Base-by-base conservation (phyloP, 1,140 invertebrate species). In the Trypoxylus dichotomus region DNA sequence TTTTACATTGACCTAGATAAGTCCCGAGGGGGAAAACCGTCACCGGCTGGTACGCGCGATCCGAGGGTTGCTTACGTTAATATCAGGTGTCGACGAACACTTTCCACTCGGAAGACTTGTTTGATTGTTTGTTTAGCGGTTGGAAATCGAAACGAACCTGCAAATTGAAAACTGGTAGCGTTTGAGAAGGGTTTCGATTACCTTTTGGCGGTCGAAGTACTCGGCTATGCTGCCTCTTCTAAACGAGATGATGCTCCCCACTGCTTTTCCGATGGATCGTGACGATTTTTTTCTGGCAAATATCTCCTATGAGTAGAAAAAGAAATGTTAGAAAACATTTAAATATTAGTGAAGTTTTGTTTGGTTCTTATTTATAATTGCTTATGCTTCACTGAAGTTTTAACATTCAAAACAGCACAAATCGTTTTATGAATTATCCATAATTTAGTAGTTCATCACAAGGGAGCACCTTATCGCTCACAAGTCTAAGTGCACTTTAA, bases 171-270 rank as follows among this genome's bases (percentile, higher is more conserved):
- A 63, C 3, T 27, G 19, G 7, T 63, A 6, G 10, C 21, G 13
- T 11, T 5, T 0, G 32, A 11, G 60, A 2, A 63, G 25, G 7
- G 60, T 24, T 10, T 25, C 10, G 15, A 8, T 29, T 74, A 77
- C 76, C 68, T 77, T 77, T 24, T 68, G 32, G 8, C 68, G 21
- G 42, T 71, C 76, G 72, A 74, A 43, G 15, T 54, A 77, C 54
- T 71, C 76, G 1, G 63, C 63, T 6, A 71, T 71, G 29, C 76
- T 74, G 21, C 60, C 71, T 25, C 76, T 73, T 19, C 76, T 13
- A 32, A 77, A 72, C 11, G 76, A 77, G 6, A 77, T 74, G 24
- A 71, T 74, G 24, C 76, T 77, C 2, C 76, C 76, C n/a, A 77
- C 68, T 0, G 71, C 71, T 13, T 47, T 43, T 54, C 68, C 72